phyloP scores from a whole-genome alignment of 2,888 invertebrate species.

The Drosophila macrospina region DNA sequence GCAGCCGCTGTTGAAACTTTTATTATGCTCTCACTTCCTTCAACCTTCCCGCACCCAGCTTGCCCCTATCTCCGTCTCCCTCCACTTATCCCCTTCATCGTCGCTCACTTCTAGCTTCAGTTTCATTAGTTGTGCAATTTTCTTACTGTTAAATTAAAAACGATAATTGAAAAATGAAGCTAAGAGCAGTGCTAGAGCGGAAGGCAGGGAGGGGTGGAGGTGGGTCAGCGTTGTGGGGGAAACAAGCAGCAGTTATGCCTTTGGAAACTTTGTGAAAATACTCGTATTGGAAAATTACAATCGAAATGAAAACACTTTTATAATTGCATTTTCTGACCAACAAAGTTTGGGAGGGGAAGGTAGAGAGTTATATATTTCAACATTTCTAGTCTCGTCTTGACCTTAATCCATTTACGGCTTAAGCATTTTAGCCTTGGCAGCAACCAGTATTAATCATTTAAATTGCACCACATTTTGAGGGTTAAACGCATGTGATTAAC shows the following conservation, averaged over 20 bases:
- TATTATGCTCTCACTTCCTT: constrained; percentile 54
- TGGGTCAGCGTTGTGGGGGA: background rate
- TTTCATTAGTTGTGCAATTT: constrained; percentile 80
- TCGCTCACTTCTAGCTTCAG: constrained; percentile 29
- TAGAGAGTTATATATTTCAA: too few relatives aligned
- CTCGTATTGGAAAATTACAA: constrained; percentile 72
- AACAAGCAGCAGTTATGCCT: constrained; percentile 10
- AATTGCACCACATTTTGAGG: constrained; percentile 68
- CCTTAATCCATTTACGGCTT: constrained; percentile 21
- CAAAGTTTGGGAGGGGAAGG: constrained; percentile 24
- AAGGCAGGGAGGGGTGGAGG: background rate
- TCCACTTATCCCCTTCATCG: background rate
- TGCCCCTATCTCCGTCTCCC: background rate
- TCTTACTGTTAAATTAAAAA: constrained; percentile 79
- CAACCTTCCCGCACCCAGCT: constrained; percentile 31
- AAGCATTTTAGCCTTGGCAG: constrained; percentile 17
- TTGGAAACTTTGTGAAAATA: constrained; percentile 52
- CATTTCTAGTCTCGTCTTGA: background rate
- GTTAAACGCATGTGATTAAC: constrained; percentile 65
- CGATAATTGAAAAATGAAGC: constrained; percentile 79
- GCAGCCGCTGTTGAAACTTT: constrained; percentile 62
- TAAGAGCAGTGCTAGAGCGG: constrained; percentile 16
- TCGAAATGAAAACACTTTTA: constrained; percentile 61
- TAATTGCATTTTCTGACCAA: constrained; percentile 66
- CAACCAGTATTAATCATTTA: constrained; percentile 73